Conservation (phyloP, 2,888 invertebrate genomes). For the Ommatoiulus sabulosus region DNA sequence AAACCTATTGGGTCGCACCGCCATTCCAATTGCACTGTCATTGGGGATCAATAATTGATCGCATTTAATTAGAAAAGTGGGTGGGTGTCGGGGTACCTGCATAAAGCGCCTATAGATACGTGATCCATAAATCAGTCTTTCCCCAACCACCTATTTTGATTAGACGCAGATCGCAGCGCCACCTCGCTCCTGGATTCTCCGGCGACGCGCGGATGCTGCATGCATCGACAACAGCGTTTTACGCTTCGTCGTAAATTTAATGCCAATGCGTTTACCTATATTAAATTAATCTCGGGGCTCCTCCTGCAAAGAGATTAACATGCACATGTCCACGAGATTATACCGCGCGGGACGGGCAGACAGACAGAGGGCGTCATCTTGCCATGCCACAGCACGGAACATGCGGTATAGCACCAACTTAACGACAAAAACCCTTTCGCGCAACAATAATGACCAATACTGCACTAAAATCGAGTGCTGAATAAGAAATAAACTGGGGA, state of each 20-base stretch:
- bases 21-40: constrained; percentile 32
- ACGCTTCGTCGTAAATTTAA: neutral
- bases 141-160: constrained; percentile 19
- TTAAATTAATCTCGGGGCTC: neutral
- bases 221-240: neutral
- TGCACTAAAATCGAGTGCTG: too few relatives aligned
- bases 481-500: too few relatives aligned
- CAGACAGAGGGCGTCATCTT: neutral
- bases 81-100: constrained; percentile 17
- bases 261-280: neutral
- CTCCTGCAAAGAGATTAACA: neutral
- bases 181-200: neutral
- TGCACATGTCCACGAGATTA: too few relatives aligned
- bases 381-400: neutral
- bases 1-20: neutral
- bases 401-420: too few relatives aligned
- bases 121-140: constrained; percentile 15
- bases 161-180: neutral
- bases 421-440: too few relatives aligned
- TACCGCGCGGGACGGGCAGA: neutral
- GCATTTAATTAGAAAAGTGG: constrained; percentile 38
- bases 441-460: too few relatives aligned
- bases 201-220: neutral
- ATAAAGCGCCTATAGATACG: neutral
- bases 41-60: constrained; percentile 32